Conservation (phyloP, 2,797 vertebrate genomes). For the Rhynchotus rufescens region DNA sequence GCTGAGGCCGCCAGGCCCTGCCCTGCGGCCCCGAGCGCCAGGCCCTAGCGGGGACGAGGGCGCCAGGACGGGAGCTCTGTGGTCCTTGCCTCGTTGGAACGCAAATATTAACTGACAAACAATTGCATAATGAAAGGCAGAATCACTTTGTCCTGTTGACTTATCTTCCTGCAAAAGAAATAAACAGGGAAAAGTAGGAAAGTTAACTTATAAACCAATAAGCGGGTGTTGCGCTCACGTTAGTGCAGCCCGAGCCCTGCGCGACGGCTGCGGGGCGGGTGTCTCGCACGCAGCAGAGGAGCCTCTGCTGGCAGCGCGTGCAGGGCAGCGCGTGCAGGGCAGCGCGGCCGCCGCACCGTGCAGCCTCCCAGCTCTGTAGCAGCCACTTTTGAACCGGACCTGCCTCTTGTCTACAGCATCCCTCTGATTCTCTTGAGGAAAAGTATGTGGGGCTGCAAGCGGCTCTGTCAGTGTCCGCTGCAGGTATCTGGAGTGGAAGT, state of each 20-base stretch:
- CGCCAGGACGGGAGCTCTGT: background rate
- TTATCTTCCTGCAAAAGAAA: slow-evolving; percentile 25
- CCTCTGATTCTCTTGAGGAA: background rate
- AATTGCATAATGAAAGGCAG: slow-evolving; percentile 15
- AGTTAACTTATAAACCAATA: background rate
- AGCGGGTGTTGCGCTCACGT: accelerated
- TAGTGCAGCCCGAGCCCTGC: background rate
- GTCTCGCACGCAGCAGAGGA: background rate
- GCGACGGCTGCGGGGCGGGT: background rate
- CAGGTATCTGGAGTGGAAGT: background rate
- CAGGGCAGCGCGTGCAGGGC: background rate
- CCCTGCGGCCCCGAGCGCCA: too few species aligned
- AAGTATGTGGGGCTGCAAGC: background rate
- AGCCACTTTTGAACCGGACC: background rate
- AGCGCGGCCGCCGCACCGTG: too few species aligned
- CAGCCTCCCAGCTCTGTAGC: background rate
- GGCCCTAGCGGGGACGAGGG: background rate
- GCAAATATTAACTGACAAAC: slow-evolving; percentile 59
- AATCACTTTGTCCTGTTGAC: background rate
- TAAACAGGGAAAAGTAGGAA: background rate
- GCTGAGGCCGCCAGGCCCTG: too few species aligned
- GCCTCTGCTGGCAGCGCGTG: background rate
- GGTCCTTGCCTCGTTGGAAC: slow-evolving; percentile 43
- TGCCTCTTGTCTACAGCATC: background rate
- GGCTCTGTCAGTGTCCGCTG: background rate